Evolutionary conservation across 2,113 vertebrate genomes (phyloP).

Genomic region (Periophthalmodon schlosseri): DNA sequence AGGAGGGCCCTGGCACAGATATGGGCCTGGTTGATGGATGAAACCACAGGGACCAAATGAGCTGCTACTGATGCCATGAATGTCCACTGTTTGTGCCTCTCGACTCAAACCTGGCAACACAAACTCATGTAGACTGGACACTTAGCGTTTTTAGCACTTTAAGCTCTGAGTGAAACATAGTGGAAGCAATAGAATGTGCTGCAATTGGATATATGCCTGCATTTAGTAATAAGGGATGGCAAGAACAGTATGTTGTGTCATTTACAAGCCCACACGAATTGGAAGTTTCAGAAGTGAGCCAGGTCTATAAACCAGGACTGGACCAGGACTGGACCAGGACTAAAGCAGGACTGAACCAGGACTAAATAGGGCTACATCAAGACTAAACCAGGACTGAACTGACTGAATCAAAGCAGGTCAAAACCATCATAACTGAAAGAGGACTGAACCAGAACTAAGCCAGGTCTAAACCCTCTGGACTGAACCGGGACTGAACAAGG

Average conservation of each 20-base stretch:
- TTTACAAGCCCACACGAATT: background rate
- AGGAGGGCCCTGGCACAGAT: conserved; percentile 48
- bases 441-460: too few relatives aligned
- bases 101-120: conserved; percentile 38
- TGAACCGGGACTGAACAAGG: too few relatives aligned
- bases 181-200: background rate
- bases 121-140: conserved; percentile 44
- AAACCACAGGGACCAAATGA: conserved; percentile 47
- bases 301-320: too few relatives aligned
- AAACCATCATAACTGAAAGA: too few relatives aligned
- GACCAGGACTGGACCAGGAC: background rate
- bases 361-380: too few relatives aligned
- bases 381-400: too few relatives aligned
- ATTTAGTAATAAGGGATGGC: background rate
- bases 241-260: background rate
- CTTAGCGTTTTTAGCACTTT: background rate
- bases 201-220: background rate
- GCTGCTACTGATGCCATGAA: conserved; percentile 45
- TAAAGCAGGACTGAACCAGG: background rate
- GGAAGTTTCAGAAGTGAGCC: background rate
- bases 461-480: too few relatives aligned
- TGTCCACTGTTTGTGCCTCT: conserved; percentile 47
- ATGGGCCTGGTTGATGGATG: conserved; percentile 62
- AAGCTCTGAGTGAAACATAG: background rate
- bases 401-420: too few relatives aligned